A percentile compares a stretch with the other conserved stretches of the same genome.
These are phyloP conservation scores for Pelodiscus sinensis DNA, from an alignment of 2,113 vertebrate genomes.

Conservation along the genomic window DNA sequence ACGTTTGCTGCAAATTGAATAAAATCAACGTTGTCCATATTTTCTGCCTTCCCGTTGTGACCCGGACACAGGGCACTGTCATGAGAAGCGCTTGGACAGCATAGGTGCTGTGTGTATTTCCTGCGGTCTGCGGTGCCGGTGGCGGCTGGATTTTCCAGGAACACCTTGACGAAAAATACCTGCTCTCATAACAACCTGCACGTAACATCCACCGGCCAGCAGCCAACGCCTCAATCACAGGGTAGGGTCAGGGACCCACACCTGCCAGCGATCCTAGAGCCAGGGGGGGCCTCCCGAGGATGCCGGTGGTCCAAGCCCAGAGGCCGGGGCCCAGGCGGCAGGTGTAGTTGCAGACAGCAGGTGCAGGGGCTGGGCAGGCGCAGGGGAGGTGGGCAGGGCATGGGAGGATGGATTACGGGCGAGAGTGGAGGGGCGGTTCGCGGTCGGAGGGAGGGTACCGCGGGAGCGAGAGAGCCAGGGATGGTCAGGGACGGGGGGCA, in stretches of 20 bases:
- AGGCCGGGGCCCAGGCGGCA: background rate
- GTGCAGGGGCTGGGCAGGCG: background rate
- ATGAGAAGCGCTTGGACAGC: too few relatives aligned
- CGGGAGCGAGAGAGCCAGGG: background rate
- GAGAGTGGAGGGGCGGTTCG: too few relatives aligned
- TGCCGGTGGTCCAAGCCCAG: background rate
- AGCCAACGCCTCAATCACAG: background rate
- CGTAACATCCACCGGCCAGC: background rate
- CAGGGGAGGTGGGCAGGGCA: too few relatives aligned
- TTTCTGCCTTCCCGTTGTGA: background rate
- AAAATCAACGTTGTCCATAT: background rate
- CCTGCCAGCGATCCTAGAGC: too few relatives aligned
- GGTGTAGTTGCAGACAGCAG: background rate
- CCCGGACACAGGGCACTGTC: background rate
- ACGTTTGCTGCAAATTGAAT: background rate
- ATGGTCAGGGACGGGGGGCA: background rate
- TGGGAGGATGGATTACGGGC: too few relatives aligned
- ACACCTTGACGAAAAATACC: background rate
- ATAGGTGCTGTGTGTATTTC: background rate
- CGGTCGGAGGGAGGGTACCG: background rate
- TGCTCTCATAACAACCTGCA: background rate
- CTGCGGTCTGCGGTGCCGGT: too few relatives aligned
- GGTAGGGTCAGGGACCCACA: too few relatives aligned
- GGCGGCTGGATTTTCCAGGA: background rate
- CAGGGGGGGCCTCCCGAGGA: too few relatives aligned